Base-by-base conservation (phyloP, 2,797 vertebrate genomes). In the Tragopan temminckii region DNA sequence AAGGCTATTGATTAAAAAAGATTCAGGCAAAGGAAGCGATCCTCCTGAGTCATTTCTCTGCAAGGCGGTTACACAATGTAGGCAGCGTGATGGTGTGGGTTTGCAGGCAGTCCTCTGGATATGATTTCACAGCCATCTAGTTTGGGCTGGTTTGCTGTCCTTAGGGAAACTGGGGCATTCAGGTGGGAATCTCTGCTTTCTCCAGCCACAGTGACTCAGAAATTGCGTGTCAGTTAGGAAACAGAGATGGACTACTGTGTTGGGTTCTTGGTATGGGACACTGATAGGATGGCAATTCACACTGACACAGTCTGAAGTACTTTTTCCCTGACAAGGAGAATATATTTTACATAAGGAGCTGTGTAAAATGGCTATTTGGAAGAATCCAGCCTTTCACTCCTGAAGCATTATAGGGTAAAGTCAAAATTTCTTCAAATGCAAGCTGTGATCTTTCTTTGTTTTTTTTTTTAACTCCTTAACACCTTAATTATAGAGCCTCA, bases 1-100 rank as follows among this genome's bases (percentile, higher is more conserved):
- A 96, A 94, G 64, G 53, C 78, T 95, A 95, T 96, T 94, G 96
- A 97, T 96, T 95, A 93, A 96, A 95, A 95, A 89, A 87, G 90
- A 95, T 93, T 92, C 93, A 89, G 86, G 93, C 84, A 62, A 74
- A 74, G 92, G 93, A 95, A 94, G 77, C 58, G 85, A 93, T 97
- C 92, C 87, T 95, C 89, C 95, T 90, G 95, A 94, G 92, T 96
- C 74, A 96, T 91, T 95, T 93, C 89, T 88, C 89, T 77, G 92
- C 74, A 43, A 89, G 91, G 81, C 3, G 19, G 85, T 92, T 95
- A 91, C 91, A 43, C 94, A 88, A 91, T 74, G n/a, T 31, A 53
- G 48, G 3, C 70, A 36, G 52, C 0, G 0, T 71, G 87, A 80
- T 68, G 38, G 38, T 0, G 1, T 43, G 11, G 55, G 3, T 92